Base-by-base conservation (phyloP, 37 sponge, comb jelly and placozoan species). In the Amphimedon queenslandica region DNA sequence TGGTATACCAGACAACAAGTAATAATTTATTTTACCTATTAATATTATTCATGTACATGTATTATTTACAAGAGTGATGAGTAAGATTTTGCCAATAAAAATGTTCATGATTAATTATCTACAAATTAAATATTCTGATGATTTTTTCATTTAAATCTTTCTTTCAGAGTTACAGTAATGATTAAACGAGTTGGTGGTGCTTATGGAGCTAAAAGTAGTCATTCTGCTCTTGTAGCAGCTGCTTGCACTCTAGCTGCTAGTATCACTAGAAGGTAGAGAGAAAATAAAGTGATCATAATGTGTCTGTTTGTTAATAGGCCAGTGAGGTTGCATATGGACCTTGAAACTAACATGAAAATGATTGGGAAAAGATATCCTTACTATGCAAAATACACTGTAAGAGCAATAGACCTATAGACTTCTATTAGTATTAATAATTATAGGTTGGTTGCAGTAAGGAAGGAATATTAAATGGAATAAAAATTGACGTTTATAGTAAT, bases 251-350 rank as follows among this genome's bases (percentile, higher is more conserved):
- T 90, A 37, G 92, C 71, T 37, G 87, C 92, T 33, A 39, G 75
- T 37, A 42, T 32, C 55, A 73, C 80, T 34, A 33, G 55, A 21
- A 80, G 81, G 90, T 90, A 37, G 63, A 64, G 41, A 16, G 20
- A 13, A 18, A 13, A 18, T 47, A 47, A 13, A 8, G 13, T 47
- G 51, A 30, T 47, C 13, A 13, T 18, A 47, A 18, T 8, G 51
- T 47, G 8, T 13, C 13, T 8, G 13, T 47, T 47, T 47, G 51
- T 47, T 8, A 8, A 13, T 47, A 91, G 92, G 29, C 87, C 92
- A 39, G 92, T 91, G 30, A 60, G 80, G 8, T 78, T 87, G 80
- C 85, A 84, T 58, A 57, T 91, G 83, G 92, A 91, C 78, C 20
- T 57, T n/a, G n/a, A n/a, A n/a, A n/a, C n/a, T n/a, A n/a, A n/a